These are phyloP conservation scores for Sinocyclocheilus rhinocerous DNA, from an alignment of 2,113 vertebrate species.

Conservation along the genomic window DNA sequence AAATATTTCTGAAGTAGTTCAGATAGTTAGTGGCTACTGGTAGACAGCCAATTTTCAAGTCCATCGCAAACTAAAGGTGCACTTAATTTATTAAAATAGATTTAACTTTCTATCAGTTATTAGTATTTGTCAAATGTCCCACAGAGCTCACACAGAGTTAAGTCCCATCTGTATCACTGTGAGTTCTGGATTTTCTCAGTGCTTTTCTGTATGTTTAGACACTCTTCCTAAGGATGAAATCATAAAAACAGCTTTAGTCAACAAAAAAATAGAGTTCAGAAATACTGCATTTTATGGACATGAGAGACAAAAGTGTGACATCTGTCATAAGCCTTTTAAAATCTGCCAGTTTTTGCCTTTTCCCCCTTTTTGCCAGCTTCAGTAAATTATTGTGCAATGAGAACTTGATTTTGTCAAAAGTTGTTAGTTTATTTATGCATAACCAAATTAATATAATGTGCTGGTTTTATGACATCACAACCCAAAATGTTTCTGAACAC, in stretches of 20 bases:
- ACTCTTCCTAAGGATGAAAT: not conserved
- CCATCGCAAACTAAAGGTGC: not conserved
- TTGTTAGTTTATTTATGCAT: too few relatives aligned
- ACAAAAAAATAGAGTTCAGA: not conserved
- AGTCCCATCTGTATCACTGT: not conserved
- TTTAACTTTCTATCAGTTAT: not conserved
- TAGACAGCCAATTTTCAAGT: constrained; percentile 13
- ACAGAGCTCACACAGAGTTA: not conserved
- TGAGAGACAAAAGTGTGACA: not conserved
- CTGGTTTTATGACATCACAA: too few relatives aligned
- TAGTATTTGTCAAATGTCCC: constrained; percentile 12
- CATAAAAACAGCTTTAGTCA: not conserved
- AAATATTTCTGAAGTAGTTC: not conserved
- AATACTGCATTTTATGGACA: not conserved
- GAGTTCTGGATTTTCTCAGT: not conserved
- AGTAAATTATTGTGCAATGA: too few relatives aligned
- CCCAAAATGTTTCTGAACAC: too few relatives aligned
- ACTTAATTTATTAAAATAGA: not conserved
- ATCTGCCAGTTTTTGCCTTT: too few relatives aligned
- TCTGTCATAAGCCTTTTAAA: too few relatives aligned
- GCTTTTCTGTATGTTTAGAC: constrained; percentile 18
- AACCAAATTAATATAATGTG: too few relatives aligned
- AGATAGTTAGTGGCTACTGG: not conserved
- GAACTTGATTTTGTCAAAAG: too few relatives aligned
- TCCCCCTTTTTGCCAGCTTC: too few relatives aligned